Evolutionary conservation across 2,113 vertebrate genomes (phyloP), one percentile per base, ranked within the genome.

Genomic region (Eleginops maclovinus): DNA sequence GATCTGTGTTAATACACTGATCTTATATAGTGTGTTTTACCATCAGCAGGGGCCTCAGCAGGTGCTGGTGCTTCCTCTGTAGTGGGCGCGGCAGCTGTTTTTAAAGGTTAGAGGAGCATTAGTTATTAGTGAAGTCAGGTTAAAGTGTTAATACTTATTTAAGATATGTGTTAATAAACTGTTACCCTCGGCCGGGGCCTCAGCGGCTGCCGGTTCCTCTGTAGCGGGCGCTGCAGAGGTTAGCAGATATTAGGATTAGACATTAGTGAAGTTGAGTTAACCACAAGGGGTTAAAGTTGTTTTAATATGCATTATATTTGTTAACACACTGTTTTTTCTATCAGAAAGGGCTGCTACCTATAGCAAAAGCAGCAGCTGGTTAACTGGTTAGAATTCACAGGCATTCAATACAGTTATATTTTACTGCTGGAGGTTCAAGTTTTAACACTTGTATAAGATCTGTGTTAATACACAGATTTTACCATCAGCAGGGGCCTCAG

Each of bases 101-200:
- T 82, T 79, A 80, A 14, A 77, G 21, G 77, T 86, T 88, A 72
- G 5, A 69, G 11, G 3, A 2, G 41, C 40, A 16, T 63, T 26
- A 41, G 46, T 17, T 55, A 49, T 54, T 61, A 61, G 16, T 16
- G 47, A 15, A 41, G 40, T 22, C 36, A 63, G 4, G 21, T 17
- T 47, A 7, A 63, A 19, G n/a, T 19, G 31, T 16, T 41, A 75
- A 26, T 46, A 31, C 1, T 12, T 41, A 15, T 64, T 44, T 1
- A 40, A 41, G 26, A 56, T 46, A 2, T n/a, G 10, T 21, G 41
- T 43, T 64, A 72, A 17, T 67, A 21, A 26, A 47, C 66, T 50
- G 68, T 76, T 72, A 84, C 77, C 73, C 61, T 77, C 73, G 58
- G 72, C 62, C 4, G 78, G 64, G 53, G 63, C 46, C 53, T 82